Evolutionary conservation across 2,797 vertebrate species (phyloP).

Genomic region (Coluber constrictor): DNA sequence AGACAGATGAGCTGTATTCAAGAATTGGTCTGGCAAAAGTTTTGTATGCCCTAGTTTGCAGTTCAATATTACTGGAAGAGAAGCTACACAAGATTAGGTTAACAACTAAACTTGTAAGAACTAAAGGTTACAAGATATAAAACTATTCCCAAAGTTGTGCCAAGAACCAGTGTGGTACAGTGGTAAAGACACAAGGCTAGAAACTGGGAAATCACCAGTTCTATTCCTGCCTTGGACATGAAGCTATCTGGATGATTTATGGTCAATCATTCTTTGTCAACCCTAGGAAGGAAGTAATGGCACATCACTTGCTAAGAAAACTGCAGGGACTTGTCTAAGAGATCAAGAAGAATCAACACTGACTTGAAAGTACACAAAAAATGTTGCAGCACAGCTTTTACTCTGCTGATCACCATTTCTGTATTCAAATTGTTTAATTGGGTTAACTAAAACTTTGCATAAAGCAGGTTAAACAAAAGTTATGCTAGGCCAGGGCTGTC

Average conservation of each 20-base stretch:
- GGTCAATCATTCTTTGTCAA: background rate
- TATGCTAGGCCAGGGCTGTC: background rate
- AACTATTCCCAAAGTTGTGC: background rate
- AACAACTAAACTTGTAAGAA: too few relatives aligned
- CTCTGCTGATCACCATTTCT: background rate
- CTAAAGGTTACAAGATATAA: background rate
- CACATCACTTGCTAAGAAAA: background rate
- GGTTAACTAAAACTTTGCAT: background rate
- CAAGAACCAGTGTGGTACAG: background rate
- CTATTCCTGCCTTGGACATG: background rate
- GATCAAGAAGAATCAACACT: background rate
- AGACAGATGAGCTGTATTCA: too few relatives aligned
- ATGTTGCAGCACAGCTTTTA: background rate
- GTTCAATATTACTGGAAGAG: too few relatives aligned
- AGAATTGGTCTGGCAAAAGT: too few relatives aligned
- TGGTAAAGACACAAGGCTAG: background rate
- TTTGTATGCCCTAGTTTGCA: too few relatives aligned
- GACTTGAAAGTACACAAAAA: background rate
- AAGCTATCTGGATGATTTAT: background rate
- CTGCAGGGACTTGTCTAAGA: background rate
- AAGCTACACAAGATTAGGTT: too few relatives aligned
- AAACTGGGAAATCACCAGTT: background rate
- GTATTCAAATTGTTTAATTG: background rate
- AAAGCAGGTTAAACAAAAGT: background rate
- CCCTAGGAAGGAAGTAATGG: background rate